These are phyloP conservation scores for Eupithecia tripunctaria DNA, from an alignment of 2,888 invertebrate genomes.

Conservation along the genomic window DNA sequence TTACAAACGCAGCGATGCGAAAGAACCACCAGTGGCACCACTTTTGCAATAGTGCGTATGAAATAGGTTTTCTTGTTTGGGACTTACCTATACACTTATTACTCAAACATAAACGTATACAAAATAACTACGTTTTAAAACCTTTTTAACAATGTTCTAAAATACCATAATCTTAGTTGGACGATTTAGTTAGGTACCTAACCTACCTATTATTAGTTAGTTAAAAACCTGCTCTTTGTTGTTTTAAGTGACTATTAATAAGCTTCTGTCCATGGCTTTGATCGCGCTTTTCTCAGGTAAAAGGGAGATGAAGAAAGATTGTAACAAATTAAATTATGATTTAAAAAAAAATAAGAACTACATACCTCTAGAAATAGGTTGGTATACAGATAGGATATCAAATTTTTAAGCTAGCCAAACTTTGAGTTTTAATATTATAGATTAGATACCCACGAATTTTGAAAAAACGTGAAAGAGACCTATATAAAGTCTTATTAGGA, in stretches of 20 bases:
- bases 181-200: not conserved
- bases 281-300: not conserved
- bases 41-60: conserved; percentile 38
- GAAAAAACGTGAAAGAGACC: no score
- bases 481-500: no score
- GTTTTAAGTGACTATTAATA: not conserved
- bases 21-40: conserved; percentile 38
- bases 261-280: not conserved
- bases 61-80: conserved; percentile 12
- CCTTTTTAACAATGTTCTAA: not conserved
- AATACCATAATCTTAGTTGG: not conserved
- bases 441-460: no score
- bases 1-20: conserved; percentile 54
- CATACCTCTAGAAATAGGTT: no score
- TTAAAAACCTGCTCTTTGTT: not conserved
- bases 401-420: no score
- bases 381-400: not conserved
- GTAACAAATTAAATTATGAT: no score
- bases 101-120: no score
- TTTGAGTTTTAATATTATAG: no score
- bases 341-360: no score
- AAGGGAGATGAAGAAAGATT: not conserved
- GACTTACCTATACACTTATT: no score
- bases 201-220: not conserved
- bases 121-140: conserved; percentile 3